phyloP scores from a whole-genome alignment of 2,113 vertebrate species.

The Sander vitreus region DNA sequence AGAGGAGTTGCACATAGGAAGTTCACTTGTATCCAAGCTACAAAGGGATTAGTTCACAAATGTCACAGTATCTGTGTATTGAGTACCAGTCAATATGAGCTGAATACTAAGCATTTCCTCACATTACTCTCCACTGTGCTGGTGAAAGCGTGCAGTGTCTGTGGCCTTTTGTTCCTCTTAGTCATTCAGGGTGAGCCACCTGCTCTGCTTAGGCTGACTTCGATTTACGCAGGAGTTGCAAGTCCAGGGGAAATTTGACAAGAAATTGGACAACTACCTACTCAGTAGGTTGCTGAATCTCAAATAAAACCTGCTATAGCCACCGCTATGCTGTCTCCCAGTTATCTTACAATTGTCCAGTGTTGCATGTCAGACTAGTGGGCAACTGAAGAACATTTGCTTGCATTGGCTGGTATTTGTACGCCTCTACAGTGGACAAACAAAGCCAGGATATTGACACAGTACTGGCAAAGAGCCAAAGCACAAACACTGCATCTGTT shows the following conservation, averaged over 20 bases:
- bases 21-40: conserved; percentile 55
- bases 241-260: conserved; percentile 33
- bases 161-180: conserved; percentile 74
- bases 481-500: conserved; percentile 72
- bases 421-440: conserved; percentile 63
- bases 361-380: conserved; percentile 30
- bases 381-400: conserved; percentile 47
- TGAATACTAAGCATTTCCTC: conserved; percentile 80
- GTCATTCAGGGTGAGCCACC: conserved; percentile 78
- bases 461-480: conserved; percentile 47
- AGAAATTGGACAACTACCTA: conserved; percentile 12
- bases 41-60: conserved; percentile 64
- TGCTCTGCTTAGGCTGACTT: conserved; percentile 67
- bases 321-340: not conserved
- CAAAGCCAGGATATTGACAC: conserved; percentile 72
- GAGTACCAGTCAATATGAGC: conserved; percentile 71
- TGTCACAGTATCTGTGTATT: conserved; percentile 75
- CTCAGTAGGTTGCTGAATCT: not conserved
- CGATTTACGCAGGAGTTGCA: conserved; percentile 50
- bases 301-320: not conserved
- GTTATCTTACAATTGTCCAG: conserved; percentile 18
- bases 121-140: conserved; percentile 72
- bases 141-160: conserved; percentile 76
- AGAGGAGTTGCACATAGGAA: conserved; percentile 32
- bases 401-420: conserved; percentile 60